These are phyloP conservation scores for Schizopygopsis pylzovi DNA, from an alignment of 2,797 vertebrate genomes.

Conservation along the genomic window DNA sequence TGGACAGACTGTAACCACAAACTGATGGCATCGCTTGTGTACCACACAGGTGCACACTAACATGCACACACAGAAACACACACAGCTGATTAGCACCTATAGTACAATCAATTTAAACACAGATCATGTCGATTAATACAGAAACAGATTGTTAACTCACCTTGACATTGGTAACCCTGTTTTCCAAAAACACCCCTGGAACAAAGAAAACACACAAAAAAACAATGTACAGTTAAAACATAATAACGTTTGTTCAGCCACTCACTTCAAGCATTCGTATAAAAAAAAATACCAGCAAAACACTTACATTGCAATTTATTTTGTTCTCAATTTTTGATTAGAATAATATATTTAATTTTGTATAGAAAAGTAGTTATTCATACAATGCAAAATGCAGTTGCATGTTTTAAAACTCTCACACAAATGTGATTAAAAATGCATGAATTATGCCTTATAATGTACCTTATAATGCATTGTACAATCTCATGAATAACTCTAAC, in stretches of 20 bases:
- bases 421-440: not conserved
- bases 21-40: conserved; percentile 96
- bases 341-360: not conserved
- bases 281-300: conserved; percentile 11
- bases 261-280: not conserved
- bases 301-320: not conserved
- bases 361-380: not conserved
- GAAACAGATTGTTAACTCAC: conserved; percentile 71
- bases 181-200: conserved; percentile 96
- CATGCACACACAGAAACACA: not conserved
- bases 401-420: not conserved
- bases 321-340: not conserved
- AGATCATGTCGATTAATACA: not conserved
- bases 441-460: no score
- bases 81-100: not conserved
- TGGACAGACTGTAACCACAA: conserved; percentile 93
- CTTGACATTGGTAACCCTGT: conserved; percentile 98
- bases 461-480: no score
- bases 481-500: no score
- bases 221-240: not conserved
- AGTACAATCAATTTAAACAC: not conserved
- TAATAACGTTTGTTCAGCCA: conserved; percentile 41
- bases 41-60: conserved; percentile 97
- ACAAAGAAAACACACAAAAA: conserved; percentile 54
- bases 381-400: not conserved